Percentiles rank a stretch among this genome's conserved stretches.
Evolutionary conservation across 2,888 invertebrate species (phyloP).

Genomic region (Hofmannophila pseudospretella): DNA sequence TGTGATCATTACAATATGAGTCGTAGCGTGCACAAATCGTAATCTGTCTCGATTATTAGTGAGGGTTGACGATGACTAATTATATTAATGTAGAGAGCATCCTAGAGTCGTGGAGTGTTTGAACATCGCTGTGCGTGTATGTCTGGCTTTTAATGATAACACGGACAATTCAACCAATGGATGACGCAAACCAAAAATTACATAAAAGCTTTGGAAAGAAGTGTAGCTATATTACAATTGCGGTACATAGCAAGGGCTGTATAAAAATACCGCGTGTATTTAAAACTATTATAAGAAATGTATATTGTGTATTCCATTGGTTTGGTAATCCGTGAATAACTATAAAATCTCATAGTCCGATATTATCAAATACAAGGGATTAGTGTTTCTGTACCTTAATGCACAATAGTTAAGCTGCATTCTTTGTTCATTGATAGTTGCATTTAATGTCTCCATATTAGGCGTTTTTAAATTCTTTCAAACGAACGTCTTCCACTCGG

Average conservation of each 20-base stretch:
- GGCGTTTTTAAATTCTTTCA: slow-evolving; percentile 17
- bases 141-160: slow-evolving; percentile 63
- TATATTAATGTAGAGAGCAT: slow-evolving; percentile 55
- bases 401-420: slow-evolving; percentile 48
- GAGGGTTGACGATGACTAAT: slow-evolving; percentile 41
- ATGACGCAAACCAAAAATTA: background rate
- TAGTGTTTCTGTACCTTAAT: slow-evolving; percentile 51
- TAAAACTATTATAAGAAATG: background rate
- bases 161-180: background rate
- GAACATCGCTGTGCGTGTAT: slow-evolving; percentile 62
- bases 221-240: too few species aligned
- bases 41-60: slow-evolving; percentile 53
- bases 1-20: slow-evolving; percentile 69
- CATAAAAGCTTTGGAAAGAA: too few species aligned
- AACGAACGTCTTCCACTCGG: slow-evolving; percentile 62
- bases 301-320: background rate
- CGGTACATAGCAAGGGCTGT: too few species aligned
- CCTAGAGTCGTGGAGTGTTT: slow-evolving; percentile 64
- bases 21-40: slow-evolving; percentile 72
- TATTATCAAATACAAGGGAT: slow-evolving; percentile 63
- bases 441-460: slow-evolving; percentile 29
- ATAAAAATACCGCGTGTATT: too few species aligned
- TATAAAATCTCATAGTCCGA: slow-evolving; percentile 58
- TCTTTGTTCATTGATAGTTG: slow-evolving; percentile 21
- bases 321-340: slow-evolving; percentile 26